These are phyloP conservation scores for Diachasmimorpha longicaudata DNA, from an alignment of 1,140 invertebrate species.

Conservation along the genomic window DNA sequence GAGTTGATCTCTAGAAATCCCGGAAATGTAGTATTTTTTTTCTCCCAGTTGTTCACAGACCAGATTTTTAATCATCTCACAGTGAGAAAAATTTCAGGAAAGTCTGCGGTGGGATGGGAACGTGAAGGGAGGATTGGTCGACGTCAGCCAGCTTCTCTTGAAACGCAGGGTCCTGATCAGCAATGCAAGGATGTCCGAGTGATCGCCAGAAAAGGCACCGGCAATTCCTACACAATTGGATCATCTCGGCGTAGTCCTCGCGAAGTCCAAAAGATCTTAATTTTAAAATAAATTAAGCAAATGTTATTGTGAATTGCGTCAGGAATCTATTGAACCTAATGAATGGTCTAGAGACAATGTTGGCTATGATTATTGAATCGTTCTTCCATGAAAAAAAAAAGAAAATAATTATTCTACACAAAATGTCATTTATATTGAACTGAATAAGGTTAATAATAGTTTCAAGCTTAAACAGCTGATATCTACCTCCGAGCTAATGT, in stretches of 20 bases:
- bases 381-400: no score
- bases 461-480: neutral
- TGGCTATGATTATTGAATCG: no score
- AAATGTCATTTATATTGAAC: no score
- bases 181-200: slow-evolving; percentile 88
- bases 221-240: slow-evolving; percentile 93
- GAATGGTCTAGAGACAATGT: no score
- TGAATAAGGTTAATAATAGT: no score
- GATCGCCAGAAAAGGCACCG: slow-evolving; percentile 96
- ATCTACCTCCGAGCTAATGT: slow-evolving; percentile 55
- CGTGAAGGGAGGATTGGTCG: slow-evolving; percentile 78
- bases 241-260: slow-evolving; percentile 94
- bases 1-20: neutral
- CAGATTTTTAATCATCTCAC: slow-evolving; percentile 51
- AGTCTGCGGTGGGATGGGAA: slow-evolving; percentile 84
- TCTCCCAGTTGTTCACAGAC: neutral
- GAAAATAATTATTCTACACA: no score
- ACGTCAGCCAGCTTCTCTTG: slow-evolving; percentile 78
- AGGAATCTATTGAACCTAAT: no score
- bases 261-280: slow-evolving; percentile 84
- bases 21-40: neutral
- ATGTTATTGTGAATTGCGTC: slow-evolving; percentile 5
- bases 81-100: slow-evolving; percentile 92
- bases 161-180: slow-evolving; percentile 81
- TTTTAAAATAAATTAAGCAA: slow-evolving; percentile 34